Evolutionary conservation across 2,888 invertebrate genomes (phyloP), one percentile per base, ranked within the genome.

Genomic region (Metopia argyrocephala): DNA sequence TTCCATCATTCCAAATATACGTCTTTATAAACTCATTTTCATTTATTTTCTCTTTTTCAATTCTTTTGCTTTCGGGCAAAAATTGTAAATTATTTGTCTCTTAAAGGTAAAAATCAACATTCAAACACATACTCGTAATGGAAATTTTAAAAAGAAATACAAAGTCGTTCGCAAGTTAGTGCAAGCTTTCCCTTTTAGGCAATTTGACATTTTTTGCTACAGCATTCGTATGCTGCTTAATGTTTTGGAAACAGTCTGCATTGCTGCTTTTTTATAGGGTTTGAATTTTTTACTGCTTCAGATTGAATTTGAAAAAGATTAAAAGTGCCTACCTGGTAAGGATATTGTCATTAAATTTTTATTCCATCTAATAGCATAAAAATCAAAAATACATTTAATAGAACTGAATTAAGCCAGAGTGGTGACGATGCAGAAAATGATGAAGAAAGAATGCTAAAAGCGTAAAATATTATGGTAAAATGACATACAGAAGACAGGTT

Each of bases 81-180:
- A n/a, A 88, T 87, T 87, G 85, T 87, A 86, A 88, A 87, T 88
- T 88, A 87, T 87, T 86, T 86, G 85, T 83, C 86, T 85, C 85
- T 68, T 59, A 87, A 87, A 87, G 86, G 87, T 12, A 76, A 56
- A 64, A 31, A 31, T 46, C 12, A 62, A 27, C 45, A 27, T 38
- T 1, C 38, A 38, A 9, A 38, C 38, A 38, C 38, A 38, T 38
- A 38, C 15, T 38, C 38, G 15, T 15, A 38, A 38, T 12, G 12
- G 15, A 3, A 38, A 38, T 31, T 31, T 31, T 31, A 31, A 31
- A 7, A 12, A 5, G 9, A 31, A 31, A 7, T 12, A 38, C 7
- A 9, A 12, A 9, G 7, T 12, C 31, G 9, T 9, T 38, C 38
- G 1, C 38, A 9, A 38, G 38, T n/a, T n/a, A n/a, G n/a, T 54